These are phyloP conservation scores for Rhizoglyphus robini DNA, from an alignment of 1,140 invertebrate species.

Conservation along the genomic window DNA sequence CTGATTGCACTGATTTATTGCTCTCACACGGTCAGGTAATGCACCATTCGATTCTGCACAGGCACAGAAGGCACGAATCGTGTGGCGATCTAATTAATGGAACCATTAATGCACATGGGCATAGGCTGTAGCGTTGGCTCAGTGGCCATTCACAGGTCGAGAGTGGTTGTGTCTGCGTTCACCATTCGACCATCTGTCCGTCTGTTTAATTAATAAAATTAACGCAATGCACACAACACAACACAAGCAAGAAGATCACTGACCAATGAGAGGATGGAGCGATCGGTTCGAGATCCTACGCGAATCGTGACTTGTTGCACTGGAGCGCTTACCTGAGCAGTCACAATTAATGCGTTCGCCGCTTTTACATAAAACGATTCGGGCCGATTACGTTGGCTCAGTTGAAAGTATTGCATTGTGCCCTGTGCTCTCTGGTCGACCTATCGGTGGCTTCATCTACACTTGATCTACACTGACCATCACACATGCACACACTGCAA, in stretches of 20 bases:
- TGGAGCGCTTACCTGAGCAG: not conserved
- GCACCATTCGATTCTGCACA: not conserved
- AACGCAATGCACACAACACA: not conserved
- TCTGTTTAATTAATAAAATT: slow-evolving; percentile 13
- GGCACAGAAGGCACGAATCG: not conserved
- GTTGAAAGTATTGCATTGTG: not conserved
- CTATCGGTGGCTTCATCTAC: slow-evolving; percentile 5
- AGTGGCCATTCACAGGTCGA: not conserved
- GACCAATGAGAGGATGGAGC: not conserved
- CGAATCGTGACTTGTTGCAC: slow-evolving; percentile 13
- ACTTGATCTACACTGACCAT: not conserved
- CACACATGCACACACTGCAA: not conserved
- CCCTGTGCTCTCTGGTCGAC: not conserved
- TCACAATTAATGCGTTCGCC: not conserved
- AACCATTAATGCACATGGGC: not conserved
- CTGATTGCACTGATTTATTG: not conserved
- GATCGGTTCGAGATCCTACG: slow-evolving; percentile 4
- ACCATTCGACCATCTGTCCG: not conserved
- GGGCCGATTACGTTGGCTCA: not conserved
- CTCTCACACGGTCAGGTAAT: not conserved
- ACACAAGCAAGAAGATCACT: not conserved
- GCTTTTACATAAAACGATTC: slow-evolving; percentile 11
- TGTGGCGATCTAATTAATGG: slow-evolving; percentile 8
- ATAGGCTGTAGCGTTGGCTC: no score
- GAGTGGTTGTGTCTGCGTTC: no score